Evolutionary conservation across 2,113 vertebrate genomes (phyloP).

Genomic region (Chinchilla lanigera): DNA sequence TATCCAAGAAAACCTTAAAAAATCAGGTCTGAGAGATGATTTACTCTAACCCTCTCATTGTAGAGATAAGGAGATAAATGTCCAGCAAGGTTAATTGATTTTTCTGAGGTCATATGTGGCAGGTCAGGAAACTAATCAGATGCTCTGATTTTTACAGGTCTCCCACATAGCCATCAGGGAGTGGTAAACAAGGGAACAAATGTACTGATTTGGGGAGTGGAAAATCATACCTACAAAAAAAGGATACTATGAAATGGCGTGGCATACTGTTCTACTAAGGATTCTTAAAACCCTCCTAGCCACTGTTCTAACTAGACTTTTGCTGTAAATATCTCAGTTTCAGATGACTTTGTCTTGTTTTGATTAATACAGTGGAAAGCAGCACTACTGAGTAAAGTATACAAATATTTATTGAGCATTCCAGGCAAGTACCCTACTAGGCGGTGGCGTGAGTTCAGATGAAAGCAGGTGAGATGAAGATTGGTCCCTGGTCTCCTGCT

Average conservation of each 20-base stretch:
- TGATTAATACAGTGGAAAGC: not conserved
- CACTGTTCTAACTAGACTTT: not conserved
- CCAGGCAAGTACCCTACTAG: constrained; percentile 39
- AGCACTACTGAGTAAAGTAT: constrained; percentile 51
- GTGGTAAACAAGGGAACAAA: not conserved
- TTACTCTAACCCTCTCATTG: not conserved
- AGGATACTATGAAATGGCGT: not conserved
- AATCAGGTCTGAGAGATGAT: not conserved
- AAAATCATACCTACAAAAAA: not conserved
- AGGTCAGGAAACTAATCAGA: not conserved
- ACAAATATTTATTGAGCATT: constrained; percentile 69
- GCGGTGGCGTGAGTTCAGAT: constrained; percentile 32
- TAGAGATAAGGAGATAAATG: not conserved
- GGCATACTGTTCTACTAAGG: not conserved
- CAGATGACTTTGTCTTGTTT: constrained; percentile 44
- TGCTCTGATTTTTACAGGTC: not conserved
- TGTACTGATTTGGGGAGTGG: not conserved
- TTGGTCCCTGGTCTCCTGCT: constrained; percentile 68
- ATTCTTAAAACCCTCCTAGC: not conserved
- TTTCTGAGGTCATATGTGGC: not conserved
- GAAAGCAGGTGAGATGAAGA: constrained; percentile 74
- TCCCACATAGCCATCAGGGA: not conserved
- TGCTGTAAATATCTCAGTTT: not conserved
- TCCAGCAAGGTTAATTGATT: not conserved
- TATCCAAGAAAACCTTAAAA: not conserved